Percentiles rank a stretch among this genome's conserved stretches.
These are phyloP conservation scores for Papilio glaucus DNA, from an alignment of 1,140 invertebrate genomes.

Conservation along the genomic window DNA sequence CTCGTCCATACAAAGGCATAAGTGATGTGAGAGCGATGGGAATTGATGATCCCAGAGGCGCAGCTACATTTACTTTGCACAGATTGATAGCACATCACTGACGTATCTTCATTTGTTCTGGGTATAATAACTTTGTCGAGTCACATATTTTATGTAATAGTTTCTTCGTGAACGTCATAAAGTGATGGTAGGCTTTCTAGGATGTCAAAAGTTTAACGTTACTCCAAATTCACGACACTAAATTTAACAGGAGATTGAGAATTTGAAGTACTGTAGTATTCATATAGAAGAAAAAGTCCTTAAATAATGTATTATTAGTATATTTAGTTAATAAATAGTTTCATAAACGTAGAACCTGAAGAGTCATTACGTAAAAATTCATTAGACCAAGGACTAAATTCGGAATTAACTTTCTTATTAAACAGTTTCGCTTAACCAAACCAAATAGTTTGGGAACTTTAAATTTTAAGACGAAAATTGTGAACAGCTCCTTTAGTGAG, in stretches of 20 bases:
- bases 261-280: too few species aligned
- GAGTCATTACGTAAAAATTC: too few species aligned
- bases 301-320: too few species aligned
- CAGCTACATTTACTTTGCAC: not conserved
- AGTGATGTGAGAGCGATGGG: slow-evolving; percentile 12
- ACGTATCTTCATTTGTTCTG: slow-evolving; percentile 7
- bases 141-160: not conserved
- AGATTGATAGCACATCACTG: slow-evolving; percentile 3
- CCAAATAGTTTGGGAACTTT: not conserved
- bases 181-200: too few species aligned
- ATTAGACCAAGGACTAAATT: not conserved
- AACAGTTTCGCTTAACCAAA: slow-evolving; percentile 5
- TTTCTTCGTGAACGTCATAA: too few species aligned
- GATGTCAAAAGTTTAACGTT: too few species aligned
- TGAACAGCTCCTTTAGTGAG: not conserved
- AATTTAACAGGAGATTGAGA: too few species aligned
- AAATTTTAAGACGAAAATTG: not conserved
- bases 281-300: too few species aligned
- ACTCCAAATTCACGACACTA: too few species aligned
- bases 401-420: not conserved
- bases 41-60: not conserved
- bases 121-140: not conserved
- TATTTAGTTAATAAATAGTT: too few species aligned
- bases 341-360: too few species aligned
- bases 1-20: slow-evolving; percentile 20